phyloP scores from a whole-genome alignment of 1,140 invertebrate species.

The Lethocerus indicus region DNA sequence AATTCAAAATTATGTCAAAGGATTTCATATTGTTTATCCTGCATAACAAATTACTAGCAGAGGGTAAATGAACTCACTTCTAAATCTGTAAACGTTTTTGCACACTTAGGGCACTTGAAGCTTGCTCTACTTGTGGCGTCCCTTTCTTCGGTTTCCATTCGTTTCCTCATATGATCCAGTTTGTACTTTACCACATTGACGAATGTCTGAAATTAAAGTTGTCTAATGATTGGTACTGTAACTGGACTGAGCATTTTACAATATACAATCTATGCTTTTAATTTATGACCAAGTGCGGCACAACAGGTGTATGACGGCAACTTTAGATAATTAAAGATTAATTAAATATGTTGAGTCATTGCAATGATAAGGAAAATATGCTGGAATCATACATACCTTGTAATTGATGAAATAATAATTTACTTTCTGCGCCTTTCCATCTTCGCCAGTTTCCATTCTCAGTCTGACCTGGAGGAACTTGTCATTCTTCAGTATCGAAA shows the following conservation, averaged over 20 bases:
- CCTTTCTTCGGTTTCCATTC: slow-evolving; percentile 87
- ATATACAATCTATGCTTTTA: too few relatives aligned
- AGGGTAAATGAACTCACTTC: slow-evolving; percentile 30
- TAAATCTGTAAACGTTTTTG: slow-evolving; percentile 80
- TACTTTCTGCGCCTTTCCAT: slow-evolving; percentile 92
- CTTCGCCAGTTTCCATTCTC: slow-evolving; percentile 85
- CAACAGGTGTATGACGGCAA: too few relatives aligned
- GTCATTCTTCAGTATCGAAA: slow-evolving; percentile 74
- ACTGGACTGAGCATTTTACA: too few relatives aligned
- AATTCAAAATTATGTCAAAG: not conserved
- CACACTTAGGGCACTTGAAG: slow-evolving; percentile 82
- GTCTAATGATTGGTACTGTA: too few relatives aligned
- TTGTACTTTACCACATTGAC: slow-evolving; percentile 97
- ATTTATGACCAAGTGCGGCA: too few relatives aligned
- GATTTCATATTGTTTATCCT: too few relatives aligned
- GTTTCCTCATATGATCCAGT: slow-evolving; percentile 84
- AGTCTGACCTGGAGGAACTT: slow-evolving; percentile 87
- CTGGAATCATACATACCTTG: too few relatives aligned
- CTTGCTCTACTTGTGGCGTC: slow-evolving; percentile 88
- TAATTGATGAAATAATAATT: slow-evolving; percentile 98
- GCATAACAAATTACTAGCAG: not conserved
- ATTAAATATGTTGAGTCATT: too few relatives aligned
- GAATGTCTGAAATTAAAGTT: slow-evolving; percentile 55
- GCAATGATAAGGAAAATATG: too few relatives aligned
- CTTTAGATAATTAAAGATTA: too few relatives aligned